A percentile compares a stretch with the other conserved stretches of the same genome.
Evolutionary conservation across 2,797 vertebrate genomes (phyloP).

Genomic region (Vespertilio murinus): DNA sequence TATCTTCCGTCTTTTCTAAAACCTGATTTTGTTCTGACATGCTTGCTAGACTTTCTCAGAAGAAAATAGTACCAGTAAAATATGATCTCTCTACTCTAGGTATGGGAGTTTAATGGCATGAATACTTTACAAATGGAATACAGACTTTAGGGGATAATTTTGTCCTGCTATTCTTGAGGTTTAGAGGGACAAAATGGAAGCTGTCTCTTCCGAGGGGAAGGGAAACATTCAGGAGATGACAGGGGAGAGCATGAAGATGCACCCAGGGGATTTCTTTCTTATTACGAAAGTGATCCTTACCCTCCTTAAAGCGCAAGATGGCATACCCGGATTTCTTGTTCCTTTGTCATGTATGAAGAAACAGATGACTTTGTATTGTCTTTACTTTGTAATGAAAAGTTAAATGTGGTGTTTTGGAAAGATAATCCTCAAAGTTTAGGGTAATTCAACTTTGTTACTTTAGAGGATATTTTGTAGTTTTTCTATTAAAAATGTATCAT

Average conservation of each 20-base stretch:
- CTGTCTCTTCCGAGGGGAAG: conserved; percentile 27
- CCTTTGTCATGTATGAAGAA: conserved; percentile 32
- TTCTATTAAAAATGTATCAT: not conserved
- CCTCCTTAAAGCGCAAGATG: not conserved
- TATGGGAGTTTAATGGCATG: conserved; percentile 59
- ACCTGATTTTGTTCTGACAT: conserved; percentile 43
- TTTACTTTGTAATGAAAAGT: conserved; percentile 38
- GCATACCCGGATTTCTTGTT: not conserved
- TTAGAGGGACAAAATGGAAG: conserved; percentile 51
- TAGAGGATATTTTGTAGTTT: conserved; percentile 6
- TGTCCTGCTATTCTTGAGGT: conserved; percentile 55
- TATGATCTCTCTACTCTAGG: conserved; percentile 22
- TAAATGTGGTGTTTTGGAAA: not conserved
- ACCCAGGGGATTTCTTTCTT: not conserved
- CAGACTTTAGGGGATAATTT: conserved; percentile 49
- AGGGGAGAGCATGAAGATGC: not conserved
- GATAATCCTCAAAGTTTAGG: not conserved
- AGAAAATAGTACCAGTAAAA: conserved; percentile 53
- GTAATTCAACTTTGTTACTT: not conserved
- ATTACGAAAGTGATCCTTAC: not conserved
- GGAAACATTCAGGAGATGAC: not conserved
- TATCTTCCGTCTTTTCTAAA: conserved; percentile 64
- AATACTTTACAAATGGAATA: conserved; percentile 64
- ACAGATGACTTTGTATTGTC: not conserved
- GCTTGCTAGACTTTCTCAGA: conserved; percentile 60